Conservation (phyloP, 2,888 invertebrate species). For the Creontiades dilutus region DNA sequence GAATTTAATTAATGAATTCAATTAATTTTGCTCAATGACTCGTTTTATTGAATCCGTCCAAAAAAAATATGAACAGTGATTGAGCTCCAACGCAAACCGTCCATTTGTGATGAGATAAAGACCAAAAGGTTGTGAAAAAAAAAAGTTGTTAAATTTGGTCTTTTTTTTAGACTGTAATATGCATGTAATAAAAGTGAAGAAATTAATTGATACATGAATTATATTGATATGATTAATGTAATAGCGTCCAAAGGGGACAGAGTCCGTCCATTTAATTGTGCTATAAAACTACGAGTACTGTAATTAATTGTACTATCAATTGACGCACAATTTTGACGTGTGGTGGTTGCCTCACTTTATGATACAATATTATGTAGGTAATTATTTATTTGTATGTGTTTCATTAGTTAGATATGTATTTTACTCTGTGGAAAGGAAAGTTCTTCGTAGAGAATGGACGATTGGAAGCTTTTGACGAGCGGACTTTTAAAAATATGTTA, state of each 20-base stretch:
- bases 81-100: not conserved
- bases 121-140: conserved; percentile 33
- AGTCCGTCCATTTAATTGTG: conserved; percentile 30
- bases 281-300: not conserved
- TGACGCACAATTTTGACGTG: conserved; percentile 33
- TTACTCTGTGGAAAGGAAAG: not conserved
- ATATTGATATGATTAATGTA: not conserved
- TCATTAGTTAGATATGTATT: not conserved
- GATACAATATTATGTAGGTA: not conserved
- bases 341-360: conserved; percentile 26
- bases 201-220: too few relatives aligned
- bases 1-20: not conserved
- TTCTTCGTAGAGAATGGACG: too few relatives aligned
- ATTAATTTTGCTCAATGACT: conserved; percentile 13
- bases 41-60: conserved; percentile 8
- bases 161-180: not conserved
- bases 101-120: conserved; percentile 34
- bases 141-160: conserved; percentile 34
- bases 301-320: not conserved
- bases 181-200: too few relatives aligned
- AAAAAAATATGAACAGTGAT: not conserved
- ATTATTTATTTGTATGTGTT: conserved; percentile 26
- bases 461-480: not conserved
- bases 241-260: conserved; percentile 18
- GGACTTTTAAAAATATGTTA: not conserved